phyloP scores from a whole-genome alignment of 2,797 vertebrate species.

The Pelobates cultripes region DNA sequence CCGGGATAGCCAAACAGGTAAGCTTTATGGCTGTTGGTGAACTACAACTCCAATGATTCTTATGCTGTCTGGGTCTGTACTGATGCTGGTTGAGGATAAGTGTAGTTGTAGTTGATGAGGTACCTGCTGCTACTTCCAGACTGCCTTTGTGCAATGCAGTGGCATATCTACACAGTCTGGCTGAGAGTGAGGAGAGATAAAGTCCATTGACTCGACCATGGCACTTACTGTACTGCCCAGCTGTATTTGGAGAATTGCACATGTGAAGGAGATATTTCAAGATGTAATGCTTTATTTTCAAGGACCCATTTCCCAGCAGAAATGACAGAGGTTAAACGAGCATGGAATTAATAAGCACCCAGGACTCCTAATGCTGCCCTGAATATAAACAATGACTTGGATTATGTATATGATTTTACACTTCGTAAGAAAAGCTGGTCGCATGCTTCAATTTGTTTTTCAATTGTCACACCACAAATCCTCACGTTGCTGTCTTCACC shows the following conservation, averaged over 20 bases:
- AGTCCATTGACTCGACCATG: background rate
- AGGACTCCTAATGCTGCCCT: background rate
- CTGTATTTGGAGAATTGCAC: background rate
- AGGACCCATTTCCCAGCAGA: background rate
- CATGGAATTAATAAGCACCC: background rate
- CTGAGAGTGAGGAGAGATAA: background rate
- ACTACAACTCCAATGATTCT: too few relatives aligned
- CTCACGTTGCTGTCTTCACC: background rate
- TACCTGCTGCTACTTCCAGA: too few relatives aligned
- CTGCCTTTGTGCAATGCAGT: background rate
- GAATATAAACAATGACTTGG: background rate
- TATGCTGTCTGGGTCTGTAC: too few relatives aligned
- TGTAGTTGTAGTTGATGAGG: too few relatives aligned
- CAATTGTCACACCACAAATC: background rate
- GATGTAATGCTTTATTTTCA: background rate
- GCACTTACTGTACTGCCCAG: background rate
- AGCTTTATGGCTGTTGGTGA: too few relatives aligned
- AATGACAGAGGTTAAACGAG: conserved; percentile 2
- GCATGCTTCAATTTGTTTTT: background rate
- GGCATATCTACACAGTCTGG: background rate
- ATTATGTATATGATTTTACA: background rate
- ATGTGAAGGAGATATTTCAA: background rate
- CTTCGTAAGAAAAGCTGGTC: background rate
- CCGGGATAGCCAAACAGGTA: too few relatives aligned
- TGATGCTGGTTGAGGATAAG: too few relatives aligned